These are phyloP conservation scores for Sinocyclocheilus rhinocerous DNA, from an alignment of 2,113 vertebrate genomes.

Conservation along the genomic window DNA sequence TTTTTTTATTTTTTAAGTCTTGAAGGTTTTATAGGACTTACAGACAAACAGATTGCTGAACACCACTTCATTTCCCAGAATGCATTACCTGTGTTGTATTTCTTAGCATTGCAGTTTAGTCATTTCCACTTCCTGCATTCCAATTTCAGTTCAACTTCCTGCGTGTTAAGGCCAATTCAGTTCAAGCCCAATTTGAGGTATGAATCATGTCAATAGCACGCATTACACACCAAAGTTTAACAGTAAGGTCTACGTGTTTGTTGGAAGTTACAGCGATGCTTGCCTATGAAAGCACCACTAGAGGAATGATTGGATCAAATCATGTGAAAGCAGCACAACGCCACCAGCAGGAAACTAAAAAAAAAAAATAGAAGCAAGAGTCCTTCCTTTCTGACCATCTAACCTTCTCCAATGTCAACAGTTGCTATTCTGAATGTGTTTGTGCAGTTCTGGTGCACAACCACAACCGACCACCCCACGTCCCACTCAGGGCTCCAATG, in stretches of 20 bases:
- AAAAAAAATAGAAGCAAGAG: background rate
- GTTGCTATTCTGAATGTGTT: constrained; percentile 37
- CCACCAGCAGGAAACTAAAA: background rate
- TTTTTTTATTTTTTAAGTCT: too few species aligned
- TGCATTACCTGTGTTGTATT: background rate
- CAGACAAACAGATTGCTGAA: background rate
- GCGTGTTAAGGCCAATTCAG: background rate
- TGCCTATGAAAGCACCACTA: constrained; percentile 31
- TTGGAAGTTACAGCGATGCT: background rate
- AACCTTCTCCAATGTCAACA: constrained; percentile 54
- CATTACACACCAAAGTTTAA: background rate
- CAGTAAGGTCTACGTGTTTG: background rate
- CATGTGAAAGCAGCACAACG: constrained; percentile 3
- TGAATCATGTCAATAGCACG: background rate
- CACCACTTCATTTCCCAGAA: background rate
- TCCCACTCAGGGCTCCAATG: constrained; percentile 38
- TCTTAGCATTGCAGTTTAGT: background rate
- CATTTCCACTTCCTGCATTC: background rate
- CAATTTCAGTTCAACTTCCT: background rate
- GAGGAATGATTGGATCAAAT: constrained; percentile 7
- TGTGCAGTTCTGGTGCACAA: constrained; percentile 32
- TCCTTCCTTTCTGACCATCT: constrained; percentile 9
- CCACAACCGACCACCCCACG: constrained; percentile 15
- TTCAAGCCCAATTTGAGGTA: background rate
- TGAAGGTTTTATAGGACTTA: background rate